These are phyloP conservation scores for Magallana ariakensis DNA, from an alignment of 1,140 invertebrate genomes.

Conservation along the genomic window DNA sequence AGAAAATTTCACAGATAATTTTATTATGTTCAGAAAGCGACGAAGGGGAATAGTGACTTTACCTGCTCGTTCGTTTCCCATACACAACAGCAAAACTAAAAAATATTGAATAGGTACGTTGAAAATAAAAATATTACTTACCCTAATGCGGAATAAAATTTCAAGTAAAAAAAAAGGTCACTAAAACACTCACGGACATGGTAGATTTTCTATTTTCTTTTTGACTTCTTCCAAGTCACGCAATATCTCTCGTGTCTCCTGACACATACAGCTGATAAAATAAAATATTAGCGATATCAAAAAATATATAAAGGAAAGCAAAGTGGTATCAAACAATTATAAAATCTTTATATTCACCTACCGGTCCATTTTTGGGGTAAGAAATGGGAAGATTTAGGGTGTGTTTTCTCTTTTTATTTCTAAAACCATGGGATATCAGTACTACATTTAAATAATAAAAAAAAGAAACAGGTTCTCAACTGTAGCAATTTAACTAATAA, in stretches of 20 bases:
- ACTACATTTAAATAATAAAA: slow-evolving; percentile 12
- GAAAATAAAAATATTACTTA: not conserved
- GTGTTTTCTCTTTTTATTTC: not conserved
- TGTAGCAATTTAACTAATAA: too few species aligned
- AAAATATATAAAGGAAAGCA: too few species aligned
- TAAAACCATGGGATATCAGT: not conserved
- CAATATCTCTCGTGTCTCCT: not conserved
- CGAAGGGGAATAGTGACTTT: not conserved
- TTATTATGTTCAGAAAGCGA: not conserved
- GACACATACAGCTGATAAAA: not conserved
- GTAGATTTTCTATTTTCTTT: not conserved
- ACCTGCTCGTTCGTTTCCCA: not conserved
- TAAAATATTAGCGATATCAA: too few species aligned
- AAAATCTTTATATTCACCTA: too few species aligned
- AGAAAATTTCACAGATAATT: not conserved
- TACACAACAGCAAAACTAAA: not conserved
- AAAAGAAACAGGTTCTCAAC: not conserved
- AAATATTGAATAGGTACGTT: not conserved
- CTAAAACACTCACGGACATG: not conserved
- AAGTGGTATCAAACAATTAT: too few species aligned
- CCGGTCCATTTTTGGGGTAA: not conserved
- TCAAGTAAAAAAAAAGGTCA: not conserved
- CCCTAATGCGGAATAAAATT: not conserved
- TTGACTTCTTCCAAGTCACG: not conserved
- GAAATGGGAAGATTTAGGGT: not conserved